phyloP scores from a whole-genome alignment of 2,888 invertebrate genomes.

The Sminthurinus aureus region DNA sequence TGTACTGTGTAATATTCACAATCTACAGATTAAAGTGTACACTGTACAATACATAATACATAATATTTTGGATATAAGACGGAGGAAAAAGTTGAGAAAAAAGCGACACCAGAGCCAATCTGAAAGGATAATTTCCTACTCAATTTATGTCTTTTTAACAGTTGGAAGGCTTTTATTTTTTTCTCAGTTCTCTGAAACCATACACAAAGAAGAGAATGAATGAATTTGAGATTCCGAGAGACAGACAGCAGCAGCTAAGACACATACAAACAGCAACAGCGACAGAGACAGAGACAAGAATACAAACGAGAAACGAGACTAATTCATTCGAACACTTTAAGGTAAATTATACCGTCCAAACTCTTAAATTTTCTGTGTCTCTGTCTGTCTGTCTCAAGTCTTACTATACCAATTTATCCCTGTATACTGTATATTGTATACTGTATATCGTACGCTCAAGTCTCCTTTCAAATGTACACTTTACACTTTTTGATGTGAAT shows the following conservation, averaged over 20 bases:
- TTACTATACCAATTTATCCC: neutral
- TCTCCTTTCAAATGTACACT: too few species aligned
- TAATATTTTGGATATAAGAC: too few species aligned
- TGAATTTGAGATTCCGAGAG: too few species aligned
- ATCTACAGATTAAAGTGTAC: too few species aligned
- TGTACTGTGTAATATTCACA: too few species aligned
- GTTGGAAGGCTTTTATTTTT: constrained; percentile 32
- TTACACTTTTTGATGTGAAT: too few species aligned
- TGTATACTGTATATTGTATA: neutral
- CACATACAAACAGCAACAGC: too few species aligned
- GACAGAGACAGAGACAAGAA: too few species aligned
- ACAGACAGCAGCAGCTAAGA: too few species aligned
- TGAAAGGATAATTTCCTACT: constrained; percentile 37
- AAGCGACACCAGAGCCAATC: constrained; percentile 35
- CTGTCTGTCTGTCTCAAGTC: neutral
- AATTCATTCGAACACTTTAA: constrained; percentile 34
- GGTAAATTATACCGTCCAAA: constrained; percentile 33
- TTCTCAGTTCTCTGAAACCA: constrained; percentile 2
- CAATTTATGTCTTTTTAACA: constrained; percentile 40
- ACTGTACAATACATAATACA: too few species aligned
- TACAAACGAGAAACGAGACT: constrained; percentile 27
- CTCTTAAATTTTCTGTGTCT: neutral
- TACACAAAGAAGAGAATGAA: constrained; percentile 4
- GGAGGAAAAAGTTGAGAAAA: constrained; percentile 7
- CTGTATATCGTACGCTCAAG: too few species aligned